These are phyloP conservation scores for Uloborus plumipes DNA, from an alignment of 2,888 invertebrate genomes.

Conservation along the genomic window DNA sequence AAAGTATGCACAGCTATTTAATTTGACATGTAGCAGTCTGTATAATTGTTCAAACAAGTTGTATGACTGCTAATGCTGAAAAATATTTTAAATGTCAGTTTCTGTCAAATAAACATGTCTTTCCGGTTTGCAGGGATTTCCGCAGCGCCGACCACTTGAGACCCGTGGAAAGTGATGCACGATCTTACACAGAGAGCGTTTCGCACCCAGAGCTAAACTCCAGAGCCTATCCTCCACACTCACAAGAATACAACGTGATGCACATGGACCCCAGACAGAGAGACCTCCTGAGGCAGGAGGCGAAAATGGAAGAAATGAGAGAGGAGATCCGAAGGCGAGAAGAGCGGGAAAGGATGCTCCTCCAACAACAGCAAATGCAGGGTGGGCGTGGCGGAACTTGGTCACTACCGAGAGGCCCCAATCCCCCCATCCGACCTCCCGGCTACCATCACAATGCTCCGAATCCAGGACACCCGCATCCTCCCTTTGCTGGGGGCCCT, in stretches of 20 bases:
- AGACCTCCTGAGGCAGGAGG: slow-evolving; percentile 70
- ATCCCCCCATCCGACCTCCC: slow-evolving; percentile 38
- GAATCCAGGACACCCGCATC: slow-evolving; percentile 29
- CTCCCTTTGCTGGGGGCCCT: slow-evolving; percentile 63
- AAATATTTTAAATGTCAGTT: too few relatives aligned
- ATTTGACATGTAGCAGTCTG: too few relatives aligned
- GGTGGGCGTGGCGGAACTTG: slow-evolving; percentile 38
- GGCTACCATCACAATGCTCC: slow-evolving; percentile 31
- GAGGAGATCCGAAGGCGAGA: slow-evolving; percentile 81
- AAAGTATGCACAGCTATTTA: too few relatives aligned
- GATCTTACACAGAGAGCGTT: slow-evolving; percentile 37
- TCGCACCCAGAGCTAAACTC: slow-evolving; percentile 39
- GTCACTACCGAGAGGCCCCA: slow-evolving; percentile 52
- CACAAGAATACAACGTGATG: slow-evolving; percentile 54
- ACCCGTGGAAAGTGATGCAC: slow-evolving; percentile 31
- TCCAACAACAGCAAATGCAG: slow-evolving; percentile 62
- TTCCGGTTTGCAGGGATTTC: slow-evolving; percentile 31
- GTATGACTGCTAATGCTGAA: too few relatives aligned
- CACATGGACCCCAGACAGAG: slow-evolving; percentile 64
- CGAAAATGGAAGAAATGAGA: slow-evolving; percentile 78
- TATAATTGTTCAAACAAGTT: too few relatives aligned
- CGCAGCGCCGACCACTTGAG: slow-evolving; percentile 50
- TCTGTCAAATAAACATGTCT: too few relatives aligned
- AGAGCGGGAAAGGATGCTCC: slow-evolving; percentile 67
- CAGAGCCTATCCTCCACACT: slow-evolving; percentile 27